Percentiles rank a stretch among this genome's conserved stretches.
Evolutionary conservation across 2,113 vertebrate species (phyloP).

Genomic region (Muscicapa adusta): DNA sequence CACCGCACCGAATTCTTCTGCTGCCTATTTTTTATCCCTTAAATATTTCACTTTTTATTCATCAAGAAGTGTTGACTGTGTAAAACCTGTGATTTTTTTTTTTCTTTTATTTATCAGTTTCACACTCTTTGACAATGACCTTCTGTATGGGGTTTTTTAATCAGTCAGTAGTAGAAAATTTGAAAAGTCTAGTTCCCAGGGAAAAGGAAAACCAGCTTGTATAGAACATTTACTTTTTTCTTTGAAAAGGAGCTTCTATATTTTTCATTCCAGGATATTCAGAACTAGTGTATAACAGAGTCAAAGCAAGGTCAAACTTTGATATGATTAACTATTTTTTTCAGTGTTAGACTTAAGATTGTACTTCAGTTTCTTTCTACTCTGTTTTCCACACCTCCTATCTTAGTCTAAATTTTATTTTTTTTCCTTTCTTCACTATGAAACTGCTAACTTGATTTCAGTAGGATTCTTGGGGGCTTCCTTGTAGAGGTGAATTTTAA

Average conservation of each 20-base stretch:
- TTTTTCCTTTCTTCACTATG: neutral
- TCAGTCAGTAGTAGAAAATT: neutral
- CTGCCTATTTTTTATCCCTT: neutral
- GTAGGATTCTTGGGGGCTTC: neutral
- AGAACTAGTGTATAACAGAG: neutral
- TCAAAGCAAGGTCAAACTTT: neutral
- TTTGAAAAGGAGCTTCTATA: neutral
- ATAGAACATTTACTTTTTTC: neutral
- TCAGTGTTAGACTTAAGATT: neutral
- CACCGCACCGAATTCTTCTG: neutral
- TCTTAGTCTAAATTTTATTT: neutral
- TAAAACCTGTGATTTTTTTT: neutral
- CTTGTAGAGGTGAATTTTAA: neutral
- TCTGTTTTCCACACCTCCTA: neutral
- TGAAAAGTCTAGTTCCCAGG: neutral
- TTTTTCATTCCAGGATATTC: neutral
- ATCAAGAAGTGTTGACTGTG: neutral
- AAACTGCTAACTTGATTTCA: neutral
- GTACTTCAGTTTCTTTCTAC: neutral
- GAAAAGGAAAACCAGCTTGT: neutral
- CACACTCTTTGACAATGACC: neutral
- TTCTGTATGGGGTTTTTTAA: neutral
- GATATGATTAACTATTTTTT: neutral
- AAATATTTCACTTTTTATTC: neutral
- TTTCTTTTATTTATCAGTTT: neutral